Percentiles rank a stretch among this genome's conserved stretches.
Evolutionary conservation across 2,888 invertebrate species (phyloP).

Genomic region (Rutpela maculata): DNA sequence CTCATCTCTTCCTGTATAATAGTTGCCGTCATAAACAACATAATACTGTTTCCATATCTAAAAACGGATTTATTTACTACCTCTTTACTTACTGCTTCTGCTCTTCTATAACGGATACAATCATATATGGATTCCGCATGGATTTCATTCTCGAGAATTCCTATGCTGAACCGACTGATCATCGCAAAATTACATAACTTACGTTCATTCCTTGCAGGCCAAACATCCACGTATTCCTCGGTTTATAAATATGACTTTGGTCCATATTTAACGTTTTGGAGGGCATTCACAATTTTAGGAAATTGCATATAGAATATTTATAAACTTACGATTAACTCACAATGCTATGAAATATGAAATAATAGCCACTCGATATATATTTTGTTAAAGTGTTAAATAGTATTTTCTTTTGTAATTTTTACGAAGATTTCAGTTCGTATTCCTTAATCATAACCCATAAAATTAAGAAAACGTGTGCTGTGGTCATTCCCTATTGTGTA

Average conservation of each 20-base stretch:
- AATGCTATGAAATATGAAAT: too few relatives aligned
- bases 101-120: conserved; percentile 62
- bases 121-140: conserved; percentile 62
- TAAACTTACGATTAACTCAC: too few relatives aligned
- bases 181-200: conserved; percentile 44
- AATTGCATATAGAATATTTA: too few relatives aligned
- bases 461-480: neutral
- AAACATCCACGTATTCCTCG: neutral
- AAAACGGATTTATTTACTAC: conserved; percentile 70
- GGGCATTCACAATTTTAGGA: too few relatives aligned
- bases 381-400: neutral
- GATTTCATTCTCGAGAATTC: conserved; percentile 51
- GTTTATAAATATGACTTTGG: neutral
- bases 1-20: conserved; percentile 70
- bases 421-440: neutral
- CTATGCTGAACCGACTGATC: conserved; percentile 41
- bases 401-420: neutral
- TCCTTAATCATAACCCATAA: neutral
- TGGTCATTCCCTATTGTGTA: neutral
- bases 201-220: conserved; percentile 1
- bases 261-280: too few relatives aligned
- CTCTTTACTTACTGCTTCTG: conserved; percentile 50
- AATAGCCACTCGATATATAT: neutral
- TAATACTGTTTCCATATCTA: conserved; percentile 71
- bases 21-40: conserved; percentile 69